These are phyloP conservation scores for Scaptomyza graminum DNA, from an alignment of 1,140 invertebrate species.

Conservation along the genomic window DNA sequence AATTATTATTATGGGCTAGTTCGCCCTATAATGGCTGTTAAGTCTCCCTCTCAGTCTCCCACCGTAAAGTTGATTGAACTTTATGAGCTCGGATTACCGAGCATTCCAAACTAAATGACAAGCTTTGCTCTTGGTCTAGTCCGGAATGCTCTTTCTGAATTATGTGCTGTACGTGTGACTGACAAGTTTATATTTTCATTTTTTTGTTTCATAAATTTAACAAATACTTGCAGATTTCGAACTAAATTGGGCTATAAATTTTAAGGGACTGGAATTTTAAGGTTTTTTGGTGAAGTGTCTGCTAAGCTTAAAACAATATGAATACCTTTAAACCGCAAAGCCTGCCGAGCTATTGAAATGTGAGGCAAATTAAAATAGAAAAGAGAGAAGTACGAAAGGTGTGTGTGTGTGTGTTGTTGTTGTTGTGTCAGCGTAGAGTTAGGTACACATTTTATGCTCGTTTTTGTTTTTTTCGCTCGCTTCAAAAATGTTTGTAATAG, in stretches of 20 bases:
- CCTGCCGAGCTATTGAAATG: constrained; percentile 53
- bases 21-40: neutral
- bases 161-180: constrained; percentile 73
- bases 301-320: neutral
- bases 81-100: constrained; percentile 68
- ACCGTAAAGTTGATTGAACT: constrained; percentile 66
- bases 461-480: constrained; percentile 36
- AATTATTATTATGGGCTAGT: constrained; percentile 46
- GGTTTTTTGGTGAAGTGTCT: neutral
- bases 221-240: constrained; percentile 55
- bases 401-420: constrained; percentile 1
- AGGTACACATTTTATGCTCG: constrained; percentile 51
- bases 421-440: constrained; percentile 39
- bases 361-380: constrained; percentile 44
- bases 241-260: constrained; percentile 64
- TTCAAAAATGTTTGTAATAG: constrained; percentile 64
- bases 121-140: neutral
- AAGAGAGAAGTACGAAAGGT: neutral
- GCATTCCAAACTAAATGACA: constrained; percentile 38
- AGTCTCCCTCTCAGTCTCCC: constrained; percentile 27
- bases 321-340: constrained; percentile 12
- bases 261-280: constrained; percentile 39
- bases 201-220: constrained; percentile 58
- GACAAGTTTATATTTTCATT: constrained; percentile 76
- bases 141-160: constrained; percentile 37